Percentiles rank a stretch among this genome's conserved stretches.
Conservation (phyloP, 2,797 vertebrate species). For the Eptatretus atami region DNA sequence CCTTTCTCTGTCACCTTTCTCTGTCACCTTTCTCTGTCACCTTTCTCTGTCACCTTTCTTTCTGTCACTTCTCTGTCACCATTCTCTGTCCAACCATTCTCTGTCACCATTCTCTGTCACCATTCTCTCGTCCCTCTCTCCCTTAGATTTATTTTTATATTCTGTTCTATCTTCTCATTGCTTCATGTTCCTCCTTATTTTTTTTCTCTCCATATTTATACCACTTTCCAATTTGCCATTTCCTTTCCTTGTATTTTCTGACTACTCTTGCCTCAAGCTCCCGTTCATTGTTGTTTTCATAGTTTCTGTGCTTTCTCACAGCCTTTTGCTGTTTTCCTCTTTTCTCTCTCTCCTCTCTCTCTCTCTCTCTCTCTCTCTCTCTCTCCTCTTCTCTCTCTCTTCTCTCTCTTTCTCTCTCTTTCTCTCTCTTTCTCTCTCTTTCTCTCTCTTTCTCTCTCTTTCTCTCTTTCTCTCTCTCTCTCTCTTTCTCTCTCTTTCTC, state of each 20-base stretch:
- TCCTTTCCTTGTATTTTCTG: background rate
- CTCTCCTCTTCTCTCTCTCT: constrained; percentile 7
- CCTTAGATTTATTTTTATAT: background rate
- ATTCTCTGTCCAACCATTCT: too few relatives aligned
- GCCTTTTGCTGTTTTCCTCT: background rate
- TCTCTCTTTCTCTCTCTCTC: too few relatives aligned
- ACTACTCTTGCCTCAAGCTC: too few relatives aligned
- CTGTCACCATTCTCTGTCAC: background rate
- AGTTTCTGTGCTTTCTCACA: too few relatives aligned
- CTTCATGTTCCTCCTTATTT: too few relatives aligned
- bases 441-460: constrained; percentile 6
- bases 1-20: background rate
- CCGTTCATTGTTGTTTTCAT: too few relatives aligned
- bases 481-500: too few relatives aligned
- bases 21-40: too few relatives aligned
- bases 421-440: background rate
- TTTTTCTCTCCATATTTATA: too few relatives aligned
- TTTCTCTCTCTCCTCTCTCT: background rate
- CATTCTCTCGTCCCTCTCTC: background rate
- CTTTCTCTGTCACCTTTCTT: background rate
- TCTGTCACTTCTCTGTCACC: background rate
- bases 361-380: background rate
- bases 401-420: background rate
- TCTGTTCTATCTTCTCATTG: background rate
- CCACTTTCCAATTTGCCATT: background rate